phyloP scores from a whole-genome alignment of 1,140 invertebrate genomes.

The Teleopsis dalmanni region DNA sequence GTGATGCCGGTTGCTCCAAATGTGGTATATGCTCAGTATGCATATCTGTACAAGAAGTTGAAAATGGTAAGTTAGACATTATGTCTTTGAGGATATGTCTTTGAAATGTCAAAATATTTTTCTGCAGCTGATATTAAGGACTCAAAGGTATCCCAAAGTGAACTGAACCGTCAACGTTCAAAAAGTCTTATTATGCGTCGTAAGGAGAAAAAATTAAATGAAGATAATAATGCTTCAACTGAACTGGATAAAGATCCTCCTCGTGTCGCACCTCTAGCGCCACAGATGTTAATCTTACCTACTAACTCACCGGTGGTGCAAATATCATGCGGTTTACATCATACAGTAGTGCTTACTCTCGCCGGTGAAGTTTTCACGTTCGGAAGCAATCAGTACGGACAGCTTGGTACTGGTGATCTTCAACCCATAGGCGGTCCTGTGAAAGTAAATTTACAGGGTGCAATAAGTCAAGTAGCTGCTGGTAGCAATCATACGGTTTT shows the following conservation, averaged over 20 bases:
- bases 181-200: slow-evolving; percentile 39
- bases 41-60: slow-evolving; percentile 39
- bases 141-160: slow-evolving; percentile 22
- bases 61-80: slow-evolving; percentile 21
- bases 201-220: slow-evolving; percentile 33
- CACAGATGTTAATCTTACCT: slow-evolving; percentile 64
- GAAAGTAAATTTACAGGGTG: slow-evolving; percentile 63
- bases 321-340: slow-evolving; percentile 84
- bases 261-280: slow-evolving; percentile 61
- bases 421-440: slow-evolving; percentile 65
- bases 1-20: slow-evolving; percentile 84
- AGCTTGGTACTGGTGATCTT: slow-evolving; percentile 83
- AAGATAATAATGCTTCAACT: slow-evolving; percentile 40
- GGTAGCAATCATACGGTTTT: slow-evolving; percentile 93
- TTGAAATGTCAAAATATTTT: neutral
- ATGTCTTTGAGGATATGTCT: neutral
- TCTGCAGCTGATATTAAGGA: slow-evolving; percentile 20
- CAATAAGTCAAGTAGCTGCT: slow-evolving; percentile 69
- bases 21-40: slow-evolving; percentile 89
- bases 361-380: slow-evolving; percentile 74
- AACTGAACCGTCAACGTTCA: slow-evolving; percentile 37
- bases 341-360: slow-evolving; percentile 60
- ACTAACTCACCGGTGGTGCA: slow-evolving; percentile 66
- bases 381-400: slow-evolving; percentile 90
- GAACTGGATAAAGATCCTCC: slow-evolving; percentile 59